Evolutionary conservation across 1,140 invertebrate species (phyloP), one percentile per base, ranked within the genome.

Genomic region (Himalopsyche phryganea): DNA sequence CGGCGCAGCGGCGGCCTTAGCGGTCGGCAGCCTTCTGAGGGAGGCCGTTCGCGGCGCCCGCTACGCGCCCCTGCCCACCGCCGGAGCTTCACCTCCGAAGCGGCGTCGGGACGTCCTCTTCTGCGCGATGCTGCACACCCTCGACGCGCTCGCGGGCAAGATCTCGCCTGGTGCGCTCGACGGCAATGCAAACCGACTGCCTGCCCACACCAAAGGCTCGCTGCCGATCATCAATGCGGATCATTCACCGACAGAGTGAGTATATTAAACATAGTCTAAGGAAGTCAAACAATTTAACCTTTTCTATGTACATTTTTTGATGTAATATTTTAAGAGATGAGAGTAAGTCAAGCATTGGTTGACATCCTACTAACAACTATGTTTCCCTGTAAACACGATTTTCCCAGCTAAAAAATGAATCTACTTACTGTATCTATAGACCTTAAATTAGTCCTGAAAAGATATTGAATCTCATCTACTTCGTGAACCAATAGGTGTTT

Each of bases 111-210:
- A 65, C 68, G 70, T 74, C 73, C 9, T 28, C 4, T 28, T 28
- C 23, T 73, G 73, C 71, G 72, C 69, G 67, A 90, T 89, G 88
- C 77, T 90, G 69, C 86, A 88, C 71, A 87, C 87, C 58, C 74
- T 89, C 72, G 88, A 88, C 77, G 83, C 85, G 71, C 79, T 90
- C 75, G 87, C 87, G 73, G 86, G 85, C 67, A 90, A 90, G 74
- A 86, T 89, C 74, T 89, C 87, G 73, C 87, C 87, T 68, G 84
- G 85, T 59, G 78, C 77, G 53, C 74, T 81, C 61, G 81, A 82
- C 71, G 69, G 74, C 35, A 83, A 82, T 70, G 80, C 80, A 45
- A 83, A 82, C 69, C 71, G 80, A 57, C 78, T 80, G 60, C 68
- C 71, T 62, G 38, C 58, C 9, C 28, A 62, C 71, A 51, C 58